These are phyloP conservation scores for Rhopalosiphum nymphaeae DNA, from an alignment of 2,888 invertebrate genomes.

Conservation along the genomic window DNA sequence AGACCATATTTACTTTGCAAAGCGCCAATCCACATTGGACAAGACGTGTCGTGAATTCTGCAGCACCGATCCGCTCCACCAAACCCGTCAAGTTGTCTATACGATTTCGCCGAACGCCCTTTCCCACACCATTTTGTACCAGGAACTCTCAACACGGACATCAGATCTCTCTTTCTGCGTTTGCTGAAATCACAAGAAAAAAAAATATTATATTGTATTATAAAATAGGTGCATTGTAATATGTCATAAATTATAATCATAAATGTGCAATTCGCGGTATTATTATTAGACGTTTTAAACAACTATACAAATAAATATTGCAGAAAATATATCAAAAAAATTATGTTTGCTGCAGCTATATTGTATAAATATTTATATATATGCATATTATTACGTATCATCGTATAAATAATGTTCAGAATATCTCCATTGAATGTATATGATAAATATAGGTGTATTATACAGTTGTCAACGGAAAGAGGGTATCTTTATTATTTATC, in stretches of 20 bases:
- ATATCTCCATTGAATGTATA: too few species aligned
- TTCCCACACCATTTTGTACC: slow-evolving; percentile 96
- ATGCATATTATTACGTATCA: too few species aligned
- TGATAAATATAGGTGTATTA: too few species aligned
- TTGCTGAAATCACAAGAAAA: slow-evolving; percentile 8
- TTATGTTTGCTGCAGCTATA: not conserved
- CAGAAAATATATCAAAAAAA: not conserved
- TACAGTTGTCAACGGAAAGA: too few species aligned
- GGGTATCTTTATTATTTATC: too few species aligned
- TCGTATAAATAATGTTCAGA: too few species aligned
- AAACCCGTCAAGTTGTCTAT: slow-evolving; percentile 87
- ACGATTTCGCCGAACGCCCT: slow-evolving; percentile 84
- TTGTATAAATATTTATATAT: not conserved
- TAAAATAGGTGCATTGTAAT: not conserved
- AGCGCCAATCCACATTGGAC: slow-evolving; percentile 86
- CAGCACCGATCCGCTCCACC: slow-evolving; percentile 86
- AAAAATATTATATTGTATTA: not conserved
- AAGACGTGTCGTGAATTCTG: slow-evolving; percentile 86
- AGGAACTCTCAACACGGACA: slow-evolving; percentile 80
- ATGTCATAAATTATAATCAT: not conserved
- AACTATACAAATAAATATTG: not conserved
- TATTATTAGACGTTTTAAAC: not conserved
- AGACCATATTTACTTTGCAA: slow-evolving; percentile 87
- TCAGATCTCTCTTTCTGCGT: slow-evolving; percentile 55
- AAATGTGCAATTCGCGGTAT: not conserved